Base-by-base conservation (phyloP, 2,888 invertebrate species). In the Pollenia amentaria region DNA sequence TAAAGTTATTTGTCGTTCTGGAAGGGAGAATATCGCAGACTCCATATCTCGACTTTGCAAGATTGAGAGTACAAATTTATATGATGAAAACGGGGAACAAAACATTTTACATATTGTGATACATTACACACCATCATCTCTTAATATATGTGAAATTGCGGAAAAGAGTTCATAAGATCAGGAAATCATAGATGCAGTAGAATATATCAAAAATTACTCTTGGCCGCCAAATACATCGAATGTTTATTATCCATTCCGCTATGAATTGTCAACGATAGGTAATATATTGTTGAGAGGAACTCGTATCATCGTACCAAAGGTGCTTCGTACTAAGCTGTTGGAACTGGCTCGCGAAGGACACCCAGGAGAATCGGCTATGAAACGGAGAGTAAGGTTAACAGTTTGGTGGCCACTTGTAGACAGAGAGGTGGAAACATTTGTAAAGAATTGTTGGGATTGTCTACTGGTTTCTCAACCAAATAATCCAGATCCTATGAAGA, bases 301-400 rank as follows among this genome's bases (percentile, higher is more conserved):
- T 40, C 72, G 75, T 6, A 84, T 84, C 40, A 57, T 85, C 44
- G 57, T 86, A 62, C 78, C 79, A 53, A 79, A 48, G 65, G 38
- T 42, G 18, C 69, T 79, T 44, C n/a, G 79, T 18, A 14, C 44
- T 40, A 72, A 12, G 11, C 46, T 86, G 14, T 51, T 78, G 14
- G 55, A 83, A 8, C 29, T 86, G 73, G 82, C 81, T 10, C 76
- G 80, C 29, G 69, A 75, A 42, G 75, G 87, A 51, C 62, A 70
- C 42, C 69, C 78, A 12, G 88, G 88, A 10, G 84, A 85, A 51
- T 79, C 85, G 46, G 84, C 73, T 14, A 85, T 85, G 80, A 85
- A 85, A 11, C 78, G 78, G 2, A 48, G 84, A 16, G 29, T 83
- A 6, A 65, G 70, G 16, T 77, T 84, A 21, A 81, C 81, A 21